Base-by-base conservation (phyloP, 2,888 invertebrate species). In the Metalampra italica region DNA sequence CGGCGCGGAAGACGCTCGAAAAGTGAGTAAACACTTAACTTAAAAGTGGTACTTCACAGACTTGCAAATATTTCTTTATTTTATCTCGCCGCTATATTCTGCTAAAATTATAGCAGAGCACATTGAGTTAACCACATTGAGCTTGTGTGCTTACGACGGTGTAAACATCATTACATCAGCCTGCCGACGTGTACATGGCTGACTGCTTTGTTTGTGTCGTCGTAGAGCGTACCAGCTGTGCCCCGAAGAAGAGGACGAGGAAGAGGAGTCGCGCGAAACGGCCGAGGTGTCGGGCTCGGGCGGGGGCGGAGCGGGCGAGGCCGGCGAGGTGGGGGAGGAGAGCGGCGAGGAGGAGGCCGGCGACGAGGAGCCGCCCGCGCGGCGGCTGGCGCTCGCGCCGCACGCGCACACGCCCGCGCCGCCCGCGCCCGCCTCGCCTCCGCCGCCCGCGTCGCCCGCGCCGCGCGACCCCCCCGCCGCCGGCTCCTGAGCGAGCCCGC, bases 1-100 rank as follows among this genome's bases (percentile, higher is more conserved):
- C 97, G 58, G 98, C 98, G 0, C 92, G 96, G 57, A 95, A 96
- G 74, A 97, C 96, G 0, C 91, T 98, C 52, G 90, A 90, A 61
- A 86, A 82, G 88, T 89, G 63, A 75, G 79, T 66, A 7, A n/a
- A n/a, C n/a, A n/a, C n/a, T n/a, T n/a, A n/a, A n/a, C n/a, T n/a
- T n/a, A n/a, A n/a, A 8, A 9, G 43, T 22, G 22, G 22, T 5
- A 22, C 2, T 22, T 22, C 5, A 22, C 22, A 22, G 22, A 22
- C 5, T 22, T 2, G 22, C 22, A 22, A n/a, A n/a, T n/a, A n/a
- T n/a, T n/a, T n/a, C n/a, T n/a, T n/a, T n/a, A n/a, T n/a, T n/a
- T n/a, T n/a, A n/a, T n/a, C n/a, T n/a, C n/a, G n/a, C n/a, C n/a
- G n/a, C n/a, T n/a, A n/a, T n/a, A n/a, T n/a, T n/a, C n/a, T n/a